phyloP scores from a whole-genome alignment of 2,797 vertebrate species.

The Sebastes iracundus region DNA sequence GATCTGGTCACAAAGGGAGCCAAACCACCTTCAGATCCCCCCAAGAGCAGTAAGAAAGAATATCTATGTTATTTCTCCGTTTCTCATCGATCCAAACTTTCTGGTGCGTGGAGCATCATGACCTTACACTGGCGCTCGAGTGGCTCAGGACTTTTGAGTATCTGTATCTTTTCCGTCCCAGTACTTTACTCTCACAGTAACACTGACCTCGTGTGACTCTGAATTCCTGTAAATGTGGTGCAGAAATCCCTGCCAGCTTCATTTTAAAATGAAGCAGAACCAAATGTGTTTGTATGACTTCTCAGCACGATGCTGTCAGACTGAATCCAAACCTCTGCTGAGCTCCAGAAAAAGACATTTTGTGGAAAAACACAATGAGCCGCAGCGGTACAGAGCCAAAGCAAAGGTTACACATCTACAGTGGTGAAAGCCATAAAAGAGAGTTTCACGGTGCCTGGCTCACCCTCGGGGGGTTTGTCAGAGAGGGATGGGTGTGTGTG shows the following conservation, averaged over 20 bases:
- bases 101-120: background rate
- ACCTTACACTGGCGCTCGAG: background rate
- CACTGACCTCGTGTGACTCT: conserved; percentile 7
- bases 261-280: conserved; percentile 35
- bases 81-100: background rate
- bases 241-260: conserved; percentile 21
- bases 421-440: conserved; percentile 36
- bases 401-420: conserved; percentile 62
- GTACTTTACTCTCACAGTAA: background rate
- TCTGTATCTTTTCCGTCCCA: background rate
- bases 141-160: background rate
- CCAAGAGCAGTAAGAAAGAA: no score
- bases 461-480: conserved; percentile 40
- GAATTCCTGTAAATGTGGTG: conserved; percentile 4
- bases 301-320: conserved; percentile 31
- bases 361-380: conserved; percentile 36
- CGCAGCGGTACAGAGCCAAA: conserved; percentile 27
- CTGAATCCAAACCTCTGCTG: conserved; percentile 13
- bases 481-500: background rate
- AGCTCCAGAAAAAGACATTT: conserved; percentile 6
- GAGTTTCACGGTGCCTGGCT: conserved; percentile 46
- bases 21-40: background rate
- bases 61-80: background rate
- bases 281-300: conserved; percentile 38
- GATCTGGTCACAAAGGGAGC: background rate